Conservation (phyloP, 2,797 vertebrate genomes). For the Erethizon dorsatum region DNA sequence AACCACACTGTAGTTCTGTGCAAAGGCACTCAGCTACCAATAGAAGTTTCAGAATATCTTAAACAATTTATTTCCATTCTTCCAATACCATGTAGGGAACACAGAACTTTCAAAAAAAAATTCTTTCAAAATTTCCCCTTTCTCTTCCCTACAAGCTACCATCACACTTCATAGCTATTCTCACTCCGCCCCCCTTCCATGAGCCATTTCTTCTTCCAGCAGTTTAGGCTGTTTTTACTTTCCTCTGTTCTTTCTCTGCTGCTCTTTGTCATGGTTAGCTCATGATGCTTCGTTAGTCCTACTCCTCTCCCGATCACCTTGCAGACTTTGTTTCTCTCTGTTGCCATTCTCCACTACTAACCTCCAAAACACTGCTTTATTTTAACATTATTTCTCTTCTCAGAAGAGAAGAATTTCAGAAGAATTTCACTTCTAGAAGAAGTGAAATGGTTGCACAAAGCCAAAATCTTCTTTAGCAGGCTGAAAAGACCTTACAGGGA, state of each 20-base stretch:
- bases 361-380: constrained; percentile 8
- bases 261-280: background rate
- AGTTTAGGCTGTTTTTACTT: background rate
- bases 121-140: constrained; percentile 33
- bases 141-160: background rate
- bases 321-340: background rate
- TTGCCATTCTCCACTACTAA: background rate
- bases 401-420: background rate
- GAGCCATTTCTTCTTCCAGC: background rate
- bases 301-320: background rate
- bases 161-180: background rate
- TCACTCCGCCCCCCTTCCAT: background rate
- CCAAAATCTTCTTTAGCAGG: background rate
- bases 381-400: constrained; percentile 53
- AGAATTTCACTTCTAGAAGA: background rate
- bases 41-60: constrained; percentile 52
- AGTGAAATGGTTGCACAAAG: background rate
- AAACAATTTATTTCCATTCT: constrained; percentile 42
- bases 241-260: background rate
- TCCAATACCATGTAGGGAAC: constrained; percentile 1
- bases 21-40: constrained; percentile 47
- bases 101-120: constrained; percentile 11
- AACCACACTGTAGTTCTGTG: background rate
- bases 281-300: background rate
- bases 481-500: background rate